Conservation (phyloP, 2,888 invertebrate genomes). For the Chirona hameri region DNA sequence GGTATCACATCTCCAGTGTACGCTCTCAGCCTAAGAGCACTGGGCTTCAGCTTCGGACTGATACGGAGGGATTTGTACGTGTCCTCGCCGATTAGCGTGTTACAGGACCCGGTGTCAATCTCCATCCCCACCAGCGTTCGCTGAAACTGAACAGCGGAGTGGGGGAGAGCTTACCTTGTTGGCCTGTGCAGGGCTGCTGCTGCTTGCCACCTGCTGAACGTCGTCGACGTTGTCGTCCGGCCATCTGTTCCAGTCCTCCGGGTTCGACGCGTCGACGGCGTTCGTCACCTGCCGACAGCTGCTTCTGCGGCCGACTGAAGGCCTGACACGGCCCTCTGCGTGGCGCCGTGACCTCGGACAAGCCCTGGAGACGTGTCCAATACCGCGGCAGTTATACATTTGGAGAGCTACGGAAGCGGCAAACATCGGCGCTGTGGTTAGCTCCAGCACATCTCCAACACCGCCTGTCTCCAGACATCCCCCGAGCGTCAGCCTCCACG, state of each 20-base stretch:
- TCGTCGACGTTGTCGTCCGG: background rate
- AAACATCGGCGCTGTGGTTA: background rate
- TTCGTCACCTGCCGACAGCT: background rate
- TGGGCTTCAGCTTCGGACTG: background rate
- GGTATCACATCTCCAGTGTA: background rate
- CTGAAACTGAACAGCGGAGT: background rate
- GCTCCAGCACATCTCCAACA: background rate
- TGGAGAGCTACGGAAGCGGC: background rate
- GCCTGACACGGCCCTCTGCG: background rate
- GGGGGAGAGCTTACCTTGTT: background rate
- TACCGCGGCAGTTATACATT: background rate
- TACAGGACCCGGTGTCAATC: background rate
- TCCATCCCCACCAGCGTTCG: background rate
- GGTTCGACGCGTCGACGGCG: background rate
- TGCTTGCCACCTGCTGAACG: background rate
- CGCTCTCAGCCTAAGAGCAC: background rate
- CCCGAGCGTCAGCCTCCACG: background rate
- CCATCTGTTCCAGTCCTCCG: background rate
- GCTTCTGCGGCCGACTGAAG: background rate
- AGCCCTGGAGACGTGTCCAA: background rate
- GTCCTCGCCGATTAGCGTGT: background rate
- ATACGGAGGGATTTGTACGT: background rate
- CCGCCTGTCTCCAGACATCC: background rate
- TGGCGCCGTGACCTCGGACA: background rate
- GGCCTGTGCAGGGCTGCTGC: background rate